Conservation (phyloP, 2,888 invertebrate genomes). For the Ectropis crepuscularia region DNA sequence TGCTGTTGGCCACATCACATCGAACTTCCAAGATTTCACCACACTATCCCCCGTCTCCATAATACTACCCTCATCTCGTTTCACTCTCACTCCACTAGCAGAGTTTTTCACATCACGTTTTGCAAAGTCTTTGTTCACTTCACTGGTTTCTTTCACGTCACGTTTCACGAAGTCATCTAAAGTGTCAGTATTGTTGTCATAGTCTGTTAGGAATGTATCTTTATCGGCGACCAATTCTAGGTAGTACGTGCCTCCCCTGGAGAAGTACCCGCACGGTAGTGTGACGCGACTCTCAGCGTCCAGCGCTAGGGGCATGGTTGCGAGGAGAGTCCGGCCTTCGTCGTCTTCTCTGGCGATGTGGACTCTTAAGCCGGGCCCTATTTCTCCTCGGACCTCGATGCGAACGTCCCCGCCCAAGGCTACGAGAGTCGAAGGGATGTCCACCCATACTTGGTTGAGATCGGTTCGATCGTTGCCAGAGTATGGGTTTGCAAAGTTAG, state of each 20-base stretch:
- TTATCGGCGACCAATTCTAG: constrained; percentile 72
- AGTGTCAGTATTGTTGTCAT: constrained; percentile 58
- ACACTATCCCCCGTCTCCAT: constrained; percentile 74
- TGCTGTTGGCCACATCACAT: constrained; percentile 93
- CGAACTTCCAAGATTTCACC: constrained; percentile 85
- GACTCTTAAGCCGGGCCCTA: constrained; percentile 68
- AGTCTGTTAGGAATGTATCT: constrained; percentile 60
- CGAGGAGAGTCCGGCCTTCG: constrained; percentile 69
- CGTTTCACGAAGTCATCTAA: constrained; percentile 46
- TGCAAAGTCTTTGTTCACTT: background rate
- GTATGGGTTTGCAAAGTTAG: constrained; percentile 71
- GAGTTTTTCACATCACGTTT: background rate
- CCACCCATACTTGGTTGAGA: constrained; percentile 83
- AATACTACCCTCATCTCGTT: constrained; percentile 68
- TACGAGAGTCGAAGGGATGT: constrained; percentile 90
- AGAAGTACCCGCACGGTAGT: constrained; percentile 90
- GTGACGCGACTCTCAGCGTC: constrained; percentile 81
- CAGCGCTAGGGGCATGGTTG: constrained; percentile 78
- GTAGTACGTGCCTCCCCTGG: constrained; percentile 87
- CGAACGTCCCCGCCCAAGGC: constrained; percentile 92
- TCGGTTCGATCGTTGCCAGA: constrained; percentile 68
- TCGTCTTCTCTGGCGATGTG: constrained; percentile 80
- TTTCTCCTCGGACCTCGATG: constrained; percentile 86
- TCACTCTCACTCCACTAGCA: constrained; percentile 44
- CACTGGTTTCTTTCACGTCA: constrained; percentile 59